Percentiles rank a stretch among this genome's conserved stretches.
Evolutionary conservation across 2,797 vertebrate genomes (phyloP).

Genomic region (Brachyalestes nurse): DNA sequence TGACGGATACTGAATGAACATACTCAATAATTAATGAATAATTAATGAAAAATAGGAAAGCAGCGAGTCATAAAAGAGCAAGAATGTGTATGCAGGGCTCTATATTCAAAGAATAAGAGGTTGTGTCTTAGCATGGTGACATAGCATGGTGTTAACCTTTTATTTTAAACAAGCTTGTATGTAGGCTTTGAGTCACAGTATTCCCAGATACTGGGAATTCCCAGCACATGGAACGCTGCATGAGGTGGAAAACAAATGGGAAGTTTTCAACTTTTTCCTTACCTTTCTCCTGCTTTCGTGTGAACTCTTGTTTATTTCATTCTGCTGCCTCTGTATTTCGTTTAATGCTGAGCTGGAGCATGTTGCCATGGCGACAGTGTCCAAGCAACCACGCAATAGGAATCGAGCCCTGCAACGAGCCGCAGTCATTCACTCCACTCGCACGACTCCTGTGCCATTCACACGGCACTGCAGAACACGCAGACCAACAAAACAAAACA

Average conservation of each 20-base stretch:
- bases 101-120: not conserved
- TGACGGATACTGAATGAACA: slow-evolving; percentile 25
- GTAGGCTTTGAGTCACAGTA: not conserved
- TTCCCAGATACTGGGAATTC: too few relatives aligned
- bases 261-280: slow-evolving; percentile 32
- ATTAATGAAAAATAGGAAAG: not conserved
- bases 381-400: slow-evolving; percentile 62
- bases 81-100: not conserved
- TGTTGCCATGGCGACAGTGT: slow-evolving; percentile 63
- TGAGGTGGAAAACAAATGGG: slow-evolving; percentile 2
- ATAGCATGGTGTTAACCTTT: not conserved
- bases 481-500: slow-evolving; percentile 22
- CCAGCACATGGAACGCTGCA: not conserved
- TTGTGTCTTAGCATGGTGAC: not conserved
- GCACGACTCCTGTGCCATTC: slow-evolving; percentile 48
- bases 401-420: slow-evolving; percentile 47
- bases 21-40: slow-evolving; percentile 33
- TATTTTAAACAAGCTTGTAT: not conserved
- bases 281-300: slow-evolving; percentile 33
- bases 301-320: slow-evolving; percentile 56
- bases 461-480: slow-evolving; percentile 36
- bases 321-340: slow-evolving; percentile 38
- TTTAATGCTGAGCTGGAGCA: slow-evolving; percentile 50
- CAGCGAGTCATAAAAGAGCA: slow-evolving; percentile 20
- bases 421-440: slow-evolving; percentile 60